Evolutionary conservation across 1,140 invertebrate species (phyloP).

Genomic region (Bombyx mandarina): DNA sequence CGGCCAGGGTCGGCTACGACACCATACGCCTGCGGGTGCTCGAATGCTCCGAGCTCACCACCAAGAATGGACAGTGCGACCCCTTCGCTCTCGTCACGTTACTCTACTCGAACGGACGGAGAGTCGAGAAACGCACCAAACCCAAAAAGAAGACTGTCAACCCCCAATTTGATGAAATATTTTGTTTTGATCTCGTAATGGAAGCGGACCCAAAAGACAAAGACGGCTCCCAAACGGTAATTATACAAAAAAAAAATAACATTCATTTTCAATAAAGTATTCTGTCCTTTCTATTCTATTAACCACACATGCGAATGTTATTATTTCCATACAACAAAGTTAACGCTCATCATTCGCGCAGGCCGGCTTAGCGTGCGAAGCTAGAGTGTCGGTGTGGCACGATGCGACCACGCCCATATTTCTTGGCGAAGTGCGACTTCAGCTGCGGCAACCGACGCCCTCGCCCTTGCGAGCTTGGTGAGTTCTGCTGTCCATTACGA

Average conservation of each 20-base stretch:
- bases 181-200: conserved; percentile 85
- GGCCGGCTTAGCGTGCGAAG: conserved; percentile 73
- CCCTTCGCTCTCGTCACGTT: conserved; percentile 88
- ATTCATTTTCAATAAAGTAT: not conserved
- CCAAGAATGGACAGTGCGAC: conserved; percentile 92
- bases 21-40: conserved; percentile 76
- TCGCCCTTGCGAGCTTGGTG: conserved; percentile 53
- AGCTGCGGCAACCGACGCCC: conserved; percentile 74
- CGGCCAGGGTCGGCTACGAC: conserved; percentile 53
- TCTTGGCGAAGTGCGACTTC: conserved; percentile 88
- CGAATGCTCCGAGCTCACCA: conserved; percentile 89
- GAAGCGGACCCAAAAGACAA: conserved; percentile 71
- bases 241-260: conserved; percentile 11
- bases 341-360: conserved; percentile 12
- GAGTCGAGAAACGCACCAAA: conserved; percentile 87
- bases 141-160: conserved; percentile 90
- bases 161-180: conserved; percentile 90
- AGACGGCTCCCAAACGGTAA: conserved; percentile 71
- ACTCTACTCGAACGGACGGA: conserved; percentile 84
- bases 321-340: not conserved
- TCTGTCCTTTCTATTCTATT: not conserved
- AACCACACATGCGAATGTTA: too few species aligned
- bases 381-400: conserved; percentile 88
- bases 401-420: conserved; percentile 81
- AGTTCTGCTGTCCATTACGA: conserved; percentile 4